phyloP scores from a whole-genome alignment of 2,797 vertebrate species.

The Chelon labrosus region DNA sequence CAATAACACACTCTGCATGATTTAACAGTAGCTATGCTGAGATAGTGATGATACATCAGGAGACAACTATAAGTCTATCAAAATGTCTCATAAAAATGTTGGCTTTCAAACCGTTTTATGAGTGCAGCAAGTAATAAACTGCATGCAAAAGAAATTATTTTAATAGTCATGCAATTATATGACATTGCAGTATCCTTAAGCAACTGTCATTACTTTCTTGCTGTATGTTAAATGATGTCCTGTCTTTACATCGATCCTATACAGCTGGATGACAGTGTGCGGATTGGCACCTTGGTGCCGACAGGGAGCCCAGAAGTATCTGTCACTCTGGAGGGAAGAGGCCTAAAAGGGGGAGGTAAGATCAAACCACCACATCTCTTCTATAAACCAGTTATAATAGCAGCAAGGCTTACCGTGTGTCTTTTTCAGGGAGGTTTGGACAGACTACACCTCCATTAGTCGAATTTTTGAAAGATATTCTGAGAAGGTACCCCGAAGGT shows the following conservation, averaged over 20 bases:
- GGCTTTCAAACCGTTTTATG: constrained; percentile 11
- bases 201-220: not conserved
- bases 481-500: constrained; percentile 97
- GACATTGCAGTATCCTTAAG: not conserved
- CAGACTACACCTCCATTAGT: constrained; percentile 98
- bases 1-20: constrained; percentile 21
- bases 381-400: not conserved
- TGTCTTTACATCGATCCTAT: constrained; percentile 46
- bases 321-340: constrained; percentile 91
- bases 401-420: constrained; percentile 15
- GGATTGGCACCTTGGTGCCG: constrained; percentile 86
- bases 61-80: not conserved
- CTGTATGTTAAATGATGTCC: not conserved
- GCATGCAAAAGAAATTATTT: not conserved
- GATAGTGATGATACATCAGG: constrained; percentile 19
- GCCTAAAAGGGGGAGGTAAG: constrained; percentile 95
- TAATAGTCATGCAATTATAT: not conserved
- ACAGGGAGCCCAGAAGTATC: constrained; percentile 85
- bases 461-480: constrained; percentile 98
- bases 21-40: constrained; percentile 8
- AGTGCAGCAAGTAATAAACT: not conserved
- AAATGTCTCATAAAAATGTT: constrained; percentile 11
- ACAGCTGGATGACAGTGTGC: constrained; percentile 88
- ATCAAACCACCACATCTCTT: constrained; percentile 16
- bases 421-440: constrained; percentile 93